Conservation (phyloP, 2,797 vertebrate species). For the Alfaro cultratus region DNA sequence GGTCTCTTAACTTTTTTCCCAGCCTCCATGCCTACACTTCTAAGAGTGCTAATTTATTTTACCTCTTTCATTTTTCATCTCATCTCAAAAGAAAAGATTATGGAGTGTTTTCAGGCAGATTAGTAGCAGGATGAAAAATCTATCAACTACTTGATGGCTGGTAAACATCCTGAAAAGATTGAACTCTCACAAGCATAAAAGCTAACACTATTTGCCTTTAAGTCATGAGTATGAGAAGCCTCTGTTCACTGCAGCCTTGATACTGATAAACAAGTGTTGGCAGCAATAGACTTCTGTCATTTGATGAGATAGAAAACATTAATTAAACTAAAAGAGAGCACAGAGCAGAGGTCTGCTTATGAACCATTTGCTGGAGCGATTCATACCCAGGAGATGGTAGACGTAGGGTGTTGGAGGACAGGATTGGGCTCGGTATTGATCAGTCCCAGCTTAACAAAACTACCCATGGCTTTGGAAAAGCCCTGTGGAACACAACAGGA, state of each 20-base stretch:
- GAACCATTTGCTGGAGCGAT: not conserved
- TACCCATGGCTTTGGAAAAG: slow-evolving; percentile 86
- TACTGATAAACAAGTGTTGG: slow-evolving; percentile 44
- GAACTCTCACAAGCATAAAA: slow-evolving; percentile 18
- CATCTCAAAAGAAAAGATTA: not conserved
- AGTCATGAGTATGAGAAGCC: slow-evolving; percentile 27
- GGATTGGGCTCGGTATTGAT: slow-evolving; percentile 86
- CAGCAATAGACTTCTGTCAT: slow-evolving; percentile 43
- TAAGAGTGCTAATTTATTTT: slow-evolving; percentile 4
- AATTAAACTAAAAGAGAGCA: slow-evolving; percentile 12
- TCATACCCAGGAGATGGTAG: slow-evolving; percentile 89
- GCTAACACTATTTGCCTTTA: slow-evolving; percentile 11
- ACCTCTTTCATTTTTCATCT: slow-evolving; percentile 4
- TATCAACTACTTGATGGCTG: slow-evolving; percentile 13
- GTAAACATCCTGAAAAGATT: slow-evolving; percentile 16
- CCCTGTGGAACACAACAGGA: slow-evolving; percentile 77
- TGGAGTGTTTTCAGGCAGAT: slow-evolving; percentile 15
- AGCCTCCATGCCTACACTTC: not conserved
- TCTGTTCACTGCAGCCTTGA: slow-evolving; percentile 46
- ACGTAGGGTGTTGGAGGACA: slow-evolving; percentile 64
- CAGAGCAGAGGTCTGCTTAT: not conserved
- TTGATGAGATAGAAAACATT: slow-evolving; percentile 29
- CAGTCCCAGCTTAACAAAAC: slow-evolving; percentile 91
- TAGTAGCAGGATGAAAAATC: not conserved
- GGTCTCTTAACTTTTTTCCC: not conserved